phyloP scores from a whole-genome alignment of 2,797 vertebrate genomes.

The Enteromius viviparus region DNA sequence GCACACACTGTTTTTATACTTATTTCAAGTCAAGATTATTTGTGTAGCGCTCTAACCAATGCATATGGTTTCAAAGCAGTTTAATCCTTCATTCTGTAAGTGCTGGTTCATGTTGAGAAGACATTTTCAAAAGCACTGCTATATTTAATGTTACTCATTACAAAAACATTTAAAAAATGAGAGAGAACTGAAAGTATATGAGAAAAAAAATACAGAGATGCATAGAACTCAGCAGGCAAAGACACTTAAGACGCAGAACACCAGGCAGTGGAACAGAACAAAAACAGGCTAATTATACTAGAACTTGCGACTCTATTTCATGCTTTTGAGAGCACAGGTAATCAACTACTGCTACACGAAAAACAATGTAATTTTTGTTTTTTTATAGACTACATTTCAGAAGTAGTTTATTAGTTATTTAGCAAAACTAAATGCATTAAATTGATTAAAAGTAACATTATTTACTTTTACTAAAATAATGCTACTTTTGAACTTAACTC shows the following conservation, averaged over 20 bases:
- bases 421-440: not conserved
- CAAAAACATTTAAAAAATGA: not conserved
- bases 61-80: not conserved
- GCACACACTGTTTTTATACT: not conserved
- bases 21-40: not conserved
- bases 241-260: not conserved
- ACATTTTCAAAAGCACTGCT: not conserved
- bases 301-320: not conserved
- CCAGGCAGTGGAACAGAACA: not conserved
- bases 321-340: not conserved
- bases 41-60: not conserved
- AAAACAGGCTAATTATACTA: not conserved
- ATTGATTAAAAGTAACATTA: not conserved
- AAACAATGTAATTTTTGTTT: not conserved
- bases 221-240: not conserved
- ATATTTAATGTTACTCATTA: conserved; percentile 4
- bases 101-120: not conserved
- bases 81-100: not conserved
- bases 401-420: not conserved
- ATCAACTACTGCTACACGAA: not conserved
- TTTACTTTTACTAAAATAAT: not conserved
- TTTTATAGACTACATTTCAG: not conserved
- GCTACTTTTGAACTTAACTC: not conserved
- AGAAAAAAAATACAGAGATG: not conserved
- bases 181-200: not conserved